Base-by-base conservation (phyloP, 2,888 invertebrate species). In the Dioctria linearis region DNA sequence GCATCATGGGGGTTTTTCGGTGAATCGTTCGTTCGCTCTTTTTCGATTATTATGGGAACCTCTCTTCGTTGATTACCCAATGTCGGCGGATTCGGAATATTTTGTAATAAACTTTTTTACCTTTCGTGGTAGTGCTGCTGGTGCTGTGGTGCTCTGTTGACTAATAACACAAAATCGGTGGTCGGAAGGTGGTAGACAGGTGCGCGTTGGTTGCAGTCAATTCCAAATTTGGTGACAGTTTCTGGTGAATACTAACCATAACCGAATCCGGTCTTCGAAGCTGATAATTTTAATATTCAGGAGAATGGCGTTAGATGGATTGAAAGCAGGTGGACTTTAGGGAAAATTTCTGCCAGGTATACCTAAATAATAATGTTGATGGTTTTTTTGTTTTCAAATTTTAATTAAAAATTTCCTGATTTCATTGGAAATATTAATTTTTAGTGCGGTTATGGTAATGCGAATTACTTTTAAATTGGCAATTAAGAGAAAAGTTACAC, bases 151-250 rank as follows among this genome's bases (percentile, higher is more conserved):
- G 13, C 63, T 39, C 6, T 37, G 39, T 63, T 43, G 61, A 61
- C 37, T 61, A 61, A 25, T 25, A 25, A 25, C 25, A 25, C 25
- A 25, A 25, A 25, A 61, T 61, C 61, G 37, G 61, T n/a, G 25
- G 25, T 25, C 25, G 2, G 25, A 25, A 25, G 25, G 25, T 25
- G 61, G 61, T 39, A 13, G 61, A 61, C 61, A 39, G 37, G 61
- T 39, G 37, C 51, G 51, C 8, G 61, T 39, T 61, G 6, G 61
- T 61, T 61, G 61, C 61, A 61, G 6, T 11, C 61, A 11, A 61
- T 5, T 54, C 54, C 61, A 61, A 61, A 61, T 61, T 61, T 61
- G 61, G 61, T 8, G 61, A 61, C 61, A 13, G 61, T 25, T 39
- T 39, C 61, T 8, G 39, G 61, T 39, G 37, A 61, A 8, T 61